Percentiles rank a stretch among this genome's conserved stretches.
Evolutionary conservation across 2,888 invertebrate genomes (phyloP).

Genomic region (Dioctria linearis): DNA sequence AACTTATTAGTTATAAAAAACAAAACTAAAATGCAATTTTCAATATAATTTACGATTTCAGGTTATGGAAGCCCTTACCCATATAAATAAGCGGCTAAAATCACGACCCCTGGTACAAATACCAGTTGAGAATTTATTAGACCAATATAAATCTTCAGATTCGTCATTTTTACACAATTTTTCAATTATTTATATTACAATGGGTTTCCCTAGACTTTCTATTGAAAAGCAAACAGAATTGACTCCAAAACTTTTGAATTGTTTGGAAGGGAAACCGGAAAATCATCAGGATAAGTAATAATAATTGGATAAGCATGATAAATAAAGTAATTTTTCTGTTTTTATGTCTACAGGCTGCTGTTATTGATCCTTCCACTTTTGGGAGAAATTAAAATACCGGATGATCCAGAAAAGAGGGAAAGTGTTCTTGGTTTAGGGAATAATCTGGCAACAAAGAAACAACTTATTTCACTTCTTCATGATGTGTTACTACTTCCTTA

Average conservation of each 20-base stretch:
- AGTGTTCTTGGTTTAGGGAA: conserved; percentile 80
- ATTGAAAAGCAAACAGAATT: conserved; percentile 82
- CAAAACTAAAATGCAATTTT: background rate
- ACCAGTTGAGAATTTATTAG: conserved; percentile 86
- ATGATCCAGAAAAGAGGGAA: conserved; percentile 76
- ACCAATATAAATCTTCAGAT: conserved; percentile 85
- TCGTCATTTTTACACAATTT: conserved; percentile 89
- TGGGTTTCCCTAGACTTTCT: conserved; percentile 89
- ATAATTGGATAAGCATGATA: background rate
- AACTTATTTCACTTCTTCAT: conserved; percentile 82
- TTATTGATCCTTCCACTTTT: conserved; percentile 86
- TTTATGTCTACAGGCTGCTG: conserved; percentile 76
- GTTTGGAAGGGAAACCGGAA: conserved; percentile 85
- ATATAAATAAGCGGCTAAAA: conserved; percentile 91
- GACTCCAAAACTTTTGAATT: conserved; percentile 82
- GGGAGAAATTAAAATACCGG: conserved; percentile 78
- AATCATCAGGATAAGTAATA: conserved; percentile 85
- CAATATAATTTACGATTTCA: conserved; percentile 65
- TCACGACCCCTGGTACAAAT: conserved; percentile 87
- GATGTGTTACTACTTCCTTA: conserved; percentile 90
- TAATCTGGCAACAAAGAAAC: conserved; percentile 74
- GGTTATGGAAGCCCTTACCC: conserved; percentile 93
- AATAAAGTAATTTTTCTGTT: background rate
- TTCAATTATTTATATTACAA: conserved; percentile 92
- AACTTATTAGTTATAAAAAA: background rate